Percentiles rank a stretch among this genome's conserved stretches.
These are phyloP conservation scores for Wasmannia auropunctata DNA, from an alignment of 1,140 invertebrate species.

Conservation along the genomic window DNA sequence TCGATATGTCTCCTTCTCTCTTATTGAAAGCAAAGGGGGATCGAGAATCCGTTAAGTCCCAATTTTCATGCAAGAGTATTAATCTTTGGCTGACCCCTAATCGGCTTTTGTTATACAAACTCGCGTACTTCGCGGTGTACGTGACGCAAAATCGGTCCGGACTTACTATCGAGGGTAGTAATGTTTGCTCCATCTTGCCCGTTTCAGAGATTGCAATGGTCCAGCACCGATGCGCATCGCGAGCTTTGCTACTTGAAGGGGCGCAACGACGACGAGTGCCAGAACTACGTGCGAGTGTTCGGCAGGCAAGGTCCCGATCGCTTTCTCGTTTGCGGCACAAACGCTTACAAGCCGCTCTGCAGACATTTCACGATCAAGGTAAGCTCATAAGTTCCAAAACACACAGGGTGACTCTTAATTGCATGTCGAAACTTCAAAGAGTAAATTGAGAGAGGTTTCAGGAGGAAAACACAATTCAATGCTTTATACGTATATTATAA, in stretches of 20 bases:
- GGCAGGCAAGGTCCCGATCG: slow-evolving; percentile 89
- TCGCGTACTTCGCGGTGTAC: background rate
- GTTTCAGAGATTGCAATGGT: slow-evolving; percentile 93
- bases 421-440: background rate
- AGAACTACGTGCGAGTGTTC: slow-evolving; percentile 98
- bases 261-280: slow-evolving; percentile 94
- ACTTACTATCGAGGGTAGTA: slow-evolving; percentile 10
- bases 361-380: slow-evolving; percentile 90
- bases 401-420: background rate
- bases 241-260: slow-evolving; percentile 95
- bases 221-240: slow-evolving; percentile 91
- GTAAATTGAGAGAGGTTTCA: background rate
- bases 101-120: slow-evolving; percentile 29
- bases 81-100: slow-evolving; percentile 40
- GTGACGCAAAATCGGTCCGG: background rate
- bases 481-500: background rate
- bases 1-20: background rate
- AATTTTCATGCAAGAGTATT: slow-evolving; percentile 38
- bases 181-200: slow-evolving; percentile 65
- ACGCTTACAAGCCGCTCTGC: slow-evolving; percentile 98
- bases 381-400: slow-evolving; percentile 71
- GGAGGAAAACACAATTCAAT: background rate
- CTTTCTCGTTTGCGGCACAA: slow-evolving; percentile 97
- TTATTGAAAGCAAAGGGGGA: background rate
- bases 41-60: slow-evolving; percentile 5